Evolutionary conservation across 2,113 vertebrate species (phyloP).

Genomic region (Cervus canadensis): DNA sequence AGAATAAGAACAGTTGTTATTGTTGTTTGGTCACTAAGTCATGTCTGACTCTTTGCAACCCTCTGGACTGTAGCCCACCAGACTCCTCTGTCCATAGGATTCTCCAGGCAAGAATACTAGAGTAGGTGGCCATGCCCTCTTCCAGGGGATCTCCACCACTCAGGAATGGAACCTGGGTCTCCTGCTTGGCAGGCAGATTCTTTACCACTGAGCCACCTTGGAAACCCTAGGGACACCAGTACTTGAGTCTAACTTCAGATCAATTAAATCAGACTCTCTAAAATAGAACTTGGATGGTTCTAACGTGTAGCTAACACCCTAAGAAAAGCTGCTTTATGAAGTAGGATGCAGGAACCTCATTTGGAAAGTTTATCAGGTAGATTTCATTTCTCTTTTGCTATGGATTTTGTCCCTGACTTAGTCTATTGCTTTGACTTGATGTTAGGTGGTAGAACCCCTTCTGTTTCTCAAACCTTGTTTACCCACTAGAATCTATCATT

Average conservation of each 20-base stretch:
- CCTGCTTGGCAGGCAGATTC: neutral
- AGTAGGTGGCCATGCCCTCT: neutral
- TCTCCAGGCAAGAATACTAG: neutral
- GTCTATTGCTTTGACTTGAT: neutral
- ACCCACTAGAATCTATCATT: neutral
- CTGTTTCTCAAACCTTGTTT: neutral
- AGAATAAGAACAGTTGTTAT: neutral
- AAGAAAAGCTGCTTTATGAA: conserved; percentile 17
- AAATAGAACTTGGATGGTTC: neutral
- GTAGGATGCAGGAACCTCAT: neutral
- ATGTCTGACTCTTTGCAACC: neutral
- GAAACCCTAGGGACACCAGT: neutral
- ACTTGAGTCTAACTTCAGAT: neutral
- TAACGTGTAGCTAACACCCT: neutral
- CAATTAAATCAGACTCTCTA: conserved; percentile 7
- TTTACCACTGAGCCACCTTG: neutral
- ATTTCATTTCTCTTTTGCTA: neutral
- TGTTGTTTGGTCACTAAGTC: neutral
- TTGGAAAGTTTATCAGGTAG: neutral
- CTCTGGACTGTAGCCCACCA: neutral
- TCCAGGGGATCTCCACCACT: neutral
- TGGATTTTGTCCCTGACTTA: neutral
- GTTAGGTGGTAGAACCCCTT: neutral
- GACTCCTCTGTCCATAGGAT: neutral
- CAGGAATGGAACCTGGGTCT: neutral